A percentile compares a stretch with the other conserved stretches of the same genome.
phyloP scores from a whole-genome alignment of 2,888 invertebrate species.

The Chironomus tentans region DNA sequence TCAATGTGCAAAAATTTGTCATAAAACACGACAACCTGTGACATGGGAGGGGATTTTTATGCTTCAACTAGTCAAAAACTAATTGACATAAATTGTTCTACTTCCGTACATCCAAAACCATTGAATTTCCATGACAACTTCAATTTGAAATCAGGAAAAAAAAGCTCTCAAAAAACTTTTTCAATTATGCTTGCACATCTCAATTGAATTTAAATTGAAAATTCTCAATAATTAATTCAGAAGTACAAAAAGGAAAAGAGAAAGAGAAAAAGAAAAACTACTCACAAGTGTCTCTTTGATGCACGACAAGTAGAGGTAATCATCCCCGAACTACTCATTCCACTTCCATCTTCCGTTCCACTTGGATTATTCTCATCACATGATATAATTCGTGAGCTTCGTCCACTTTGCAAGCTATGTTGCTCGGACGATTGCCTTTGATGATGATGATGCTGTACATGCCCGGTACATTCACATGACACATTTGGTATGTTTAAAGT shows the following conservation, averaged over 20 bases:
- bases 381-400: conserved; percentile 30
- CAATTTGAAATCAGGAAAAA: too few relatives aligned
- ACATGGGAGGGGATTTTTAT: too few relatives aligned
- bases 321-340: conserved; percentile 16
- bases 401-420: conserved; percentile 29
- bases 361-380: conserved; percentile 33
- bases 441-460: conserved; percentile 17
- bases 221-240: not conserved
- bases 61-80: too few relatives aligned
- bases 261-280: not conserved
- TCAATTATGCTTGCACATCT: too few relatives aligned
- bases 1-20: too few relatives aligned
- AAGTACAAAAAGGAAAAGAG: too few relatives aligned
- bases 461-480: conserved; percentile 6
- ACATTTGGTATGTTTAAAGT: conserved; percentile 21
- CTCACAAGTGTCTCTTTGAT: conserved; percentile 20
- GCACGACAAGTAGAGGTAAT: conserved; percentile 3
- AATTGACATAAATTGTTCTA: too few relatives aligned
- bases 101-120: too few relatives aligned
- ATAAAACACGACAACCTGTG: too few relatives aligned
- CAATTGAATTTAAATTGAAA: not conserved
- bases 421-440: conserved; percentile 24
- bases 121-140: too few relatives aligned
- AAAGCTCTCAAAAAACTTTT: too few relatives aligned
- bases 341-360: conserved; percentile 32